Conservation (phyloP, 2,888 invertebrate genomes). For the Drosophila limbata region DNA sequence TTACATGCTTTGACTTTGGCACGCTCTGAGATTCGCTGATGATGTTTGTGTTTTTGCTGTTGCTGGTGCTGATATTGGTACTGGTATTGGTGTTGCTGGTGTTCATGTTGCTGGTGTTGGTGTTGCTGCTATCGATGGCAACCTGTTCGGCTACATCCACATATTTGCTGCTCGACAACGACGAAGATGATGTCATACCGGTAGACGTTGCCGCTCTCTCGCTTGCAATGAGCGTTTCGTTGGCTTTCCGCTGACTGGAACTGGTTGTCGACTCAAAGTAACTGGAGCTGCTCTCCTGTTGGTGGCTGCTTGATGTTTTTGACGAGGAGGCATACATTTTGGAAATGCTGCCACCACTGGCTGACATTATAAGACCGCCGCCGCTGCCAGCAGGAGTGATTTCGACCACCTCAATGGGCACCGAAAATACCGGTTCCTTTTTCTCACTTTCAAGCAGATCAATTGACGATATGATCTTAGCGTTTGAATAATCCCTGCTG, state of each 20-base stretch:
- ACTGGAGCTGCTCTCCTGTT: constrained; percentile 64
- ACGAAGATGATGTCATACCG: constrained; percentile 82
- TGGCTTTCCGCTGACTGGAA: constrained; percentile 62
- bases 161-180: constrained; percentile 61
- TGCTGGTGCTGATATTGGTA: constrained; percentile 35
- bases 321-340: constrained; percentile 70
- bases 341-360: constrained; percentile 66
- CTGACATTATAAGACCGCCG: constrained; percentile 41
- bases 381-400: constrained; percentile 56
- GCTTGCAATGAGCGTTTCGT: constrained; percentile 70
- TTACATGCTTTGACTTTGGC: constrained; percentile 60
- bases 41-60: constrained; percentile 37
- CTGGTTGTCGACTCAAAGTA: constrained; percentile 72
- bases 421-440: constrained; percentile 82
- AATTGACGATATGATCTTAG: constrained; percentile 80
- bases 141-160: constrained; percentile 68
- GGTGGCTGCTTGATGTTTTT: constrained; percentile 51
- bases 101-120: constrained; percentile 49
- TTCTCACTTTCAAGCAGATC: constrained; percentile 82
- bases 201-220: constrained; percentile 71
- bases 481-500: constrained; percentile 72
- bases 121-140: constrained; percentile 63
- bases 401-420: constrained; percentile 82
- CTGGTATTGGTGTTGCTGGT: constrained; percentile 36
- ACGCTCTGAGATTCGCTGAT: constrained; percentile 74